These are phyloP conservation scores for Hemicordylus capensis DNA, from an alignment of 2,113 vertebrate genomes.

Conservation along the genomic window DNA sequence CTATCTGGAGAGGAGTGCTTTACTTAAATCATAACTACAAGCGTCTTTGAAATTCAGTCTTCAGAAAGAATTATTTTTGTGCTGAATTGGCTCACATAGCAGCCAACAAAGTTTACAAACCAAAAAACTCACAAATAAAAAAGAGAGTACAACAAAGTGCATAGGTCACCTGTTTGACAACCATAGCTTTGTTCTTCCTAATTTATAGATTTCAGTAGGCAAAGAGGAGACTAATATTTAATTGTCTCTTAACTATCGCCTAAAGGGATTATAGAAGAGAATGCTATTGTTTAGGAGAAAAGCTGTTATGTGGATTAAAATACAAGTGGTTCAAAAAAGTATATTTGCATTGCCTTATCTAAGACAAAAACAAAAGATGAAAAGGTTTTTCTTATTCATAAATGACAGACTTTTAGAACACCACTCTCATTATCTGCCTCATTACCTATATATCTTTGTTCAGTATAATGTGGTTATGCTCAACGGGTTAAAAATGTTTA, in stretches of 20 bases:
- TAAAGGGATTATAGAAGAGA: conserved; percentile 29
- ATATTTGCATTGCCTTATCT: background rate
- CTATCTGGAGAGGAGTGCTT: conserved; percentile 63
- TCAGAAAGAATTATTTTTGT: conserved; percentile 60
- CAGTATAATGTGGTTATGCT: background rate
- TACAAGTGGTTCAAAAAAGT: background rate
- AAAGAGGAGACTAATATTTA: conserved; percentile 25
- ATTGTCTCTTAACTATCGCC: conserved; percentile 52
- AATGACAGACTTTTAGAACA: background rate
- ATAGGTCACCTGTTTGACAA: conserved; percentile 66
- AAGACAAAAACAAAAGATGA: conserved; percentile 7
- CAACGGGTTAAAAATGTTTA: background rate
- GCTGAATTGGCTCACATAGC: conserved; percentile 37
- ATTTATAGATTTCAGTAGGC: conserved; percentile 48
- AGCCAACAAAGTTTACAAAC: conserved; percentile 70
- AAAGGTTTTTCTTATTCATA: background rate
- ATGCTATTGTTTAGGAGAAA: conserved; percentile 37
- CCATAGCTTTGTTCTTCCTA: conserved; percentile 48
- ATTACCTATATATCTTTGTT: too few relatives aligned
- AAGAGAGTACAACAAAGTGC: conserved; percentile 46
- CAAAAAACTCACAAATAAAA: conserved; percentile 72
- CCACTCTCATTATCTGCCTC: background rate
- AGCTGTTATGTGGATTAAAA: background rate
- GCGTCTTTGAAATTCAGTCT: conserved; percentile 67
- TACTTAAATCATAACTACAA: conserved; percentile 63